Evolutionary conservation across 2,888 invertebrate species (phyloP).

Genomic region (Cryptocephalus moraei): DNA sequence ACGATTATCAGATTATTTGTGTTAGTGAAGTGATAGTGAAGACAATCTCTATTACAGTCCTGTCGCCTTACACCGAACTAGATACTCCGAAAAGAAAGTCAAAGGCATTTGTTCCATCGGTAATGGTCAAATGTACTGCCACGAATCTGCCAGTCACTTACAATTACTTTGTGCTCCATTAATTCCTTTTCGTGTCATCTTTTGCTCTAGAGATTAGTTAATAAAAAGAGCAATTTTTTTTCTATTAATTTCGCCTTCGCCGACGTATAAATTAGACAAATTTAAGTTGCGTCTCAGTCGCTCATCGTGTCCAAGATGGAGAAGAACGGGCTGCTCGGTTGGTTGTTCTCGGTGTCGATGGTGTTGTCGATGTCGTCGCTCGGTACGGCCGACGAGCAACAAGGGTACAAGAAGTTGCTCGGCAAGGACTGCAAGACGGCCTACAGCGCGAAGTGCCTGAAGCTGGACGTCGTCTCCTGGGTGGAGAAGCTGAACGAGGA

Average conservation of each 20-base stretch:
- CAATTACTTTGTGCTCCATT: conserved; percentile 40
- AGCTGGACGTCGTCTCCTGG: conserved; percentile 62
- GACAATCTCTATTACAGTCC: too few species aligned
- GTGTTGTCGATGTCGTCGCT: background rate
- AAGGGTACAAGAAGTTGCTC: conserved; percentile 20
- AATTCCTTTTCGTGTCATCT: conserved; percentile 21
- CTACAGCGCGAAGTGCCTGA: conserved; percentile 62
- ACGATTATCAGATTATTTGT: too few species aligned
- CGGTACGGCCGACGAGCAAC: conserved; percentile 4
- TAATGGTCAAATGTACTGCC: conserved; percentile 15
- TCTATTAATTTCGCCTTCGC: conserved; percentile 4
- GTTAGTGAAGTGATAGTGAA: too few species aligned
- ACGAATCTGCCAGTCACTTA: conserved; percentile 29
- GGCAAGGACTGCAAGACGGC: conserved; percentile 42
- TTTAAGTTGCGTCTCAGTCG: conserved; percentile 6
- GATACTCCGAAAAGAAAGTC: too few species aligned
- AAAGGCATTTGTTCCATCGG: conserved; percentile 1
- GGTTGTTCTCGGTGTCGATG: background rate
- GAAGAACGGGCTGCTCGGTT: conserved; percentile 9
- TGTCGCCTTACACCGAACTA: too few species aligned
- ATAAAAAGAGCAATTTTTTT: conserved; percentile 9
- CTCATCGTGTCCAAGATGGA: conserved; percentile 2
- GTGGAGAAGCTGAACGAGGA: conserved; percentile 60
- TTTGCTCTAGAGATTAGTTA: background rate
- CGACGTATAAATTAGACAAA: conserved; percentile 19